Base-by-base conservation (phyloP, 2,888 invertebrate species). In the Busseola fusca region DNA sequence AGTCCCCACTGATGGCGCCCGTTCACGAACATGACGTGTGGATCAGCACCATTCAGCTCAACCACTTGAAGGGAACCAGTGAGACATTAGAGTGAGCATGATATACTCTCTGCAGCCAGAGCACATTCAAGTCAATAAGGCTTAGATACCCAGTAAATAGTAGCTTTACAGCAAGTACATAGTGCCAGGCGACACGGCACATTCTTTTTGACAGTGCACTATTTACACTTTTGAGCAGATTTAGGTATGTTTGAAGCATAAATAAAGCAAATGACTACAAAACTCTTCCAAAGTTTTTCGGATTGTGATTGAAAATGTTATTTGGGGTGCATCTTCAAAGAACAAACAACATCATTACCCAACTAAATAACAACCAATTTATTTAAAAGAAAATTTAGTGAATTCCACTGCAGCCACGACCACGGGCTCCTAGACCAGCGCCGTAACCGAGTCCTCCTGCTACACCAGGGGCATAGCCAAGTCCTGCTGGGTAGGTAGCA, bases 321-420 rank as follows among this genome's bases (percentile, higher is more conserved):
- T 1, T 3, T 18, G 18, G 56, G 56, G 10, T 56, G 21, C 21
- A 5, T n/a, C 1, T 10, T 16, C 1, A 45, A 9, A 27, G 56
- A 65, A 57, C 6, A 76, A 77, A 77, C 72, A 52, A 67, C 37
- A 48, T 16, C 0, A 40, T 40, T 67, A 64, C 12, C 7, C 45
- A 56, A 77, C 72, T 77, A 77, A 77, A 77, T 77, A 77, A 77
- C 76, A 68, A 64, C 0, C 6, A 59, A 25, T 77, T 76, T 77
- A 78, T 71, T 76, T 6, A 37, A 34, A 40, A 42, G 0, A 30
- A 3, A 60, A 72, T 3, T 77, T 72, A 77, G 30, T 72, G 67
- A 14, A 72, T 1, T 25, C 67, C 67, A 14, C 30, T 56, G 18
- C 72, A 72, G 9, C 67, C 48, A 2, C 76, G 27, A 3, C 72